Base-by-base conservation (phyloP, 2,888 invertebrate species). In the Pimpla rufipes region DNA sequence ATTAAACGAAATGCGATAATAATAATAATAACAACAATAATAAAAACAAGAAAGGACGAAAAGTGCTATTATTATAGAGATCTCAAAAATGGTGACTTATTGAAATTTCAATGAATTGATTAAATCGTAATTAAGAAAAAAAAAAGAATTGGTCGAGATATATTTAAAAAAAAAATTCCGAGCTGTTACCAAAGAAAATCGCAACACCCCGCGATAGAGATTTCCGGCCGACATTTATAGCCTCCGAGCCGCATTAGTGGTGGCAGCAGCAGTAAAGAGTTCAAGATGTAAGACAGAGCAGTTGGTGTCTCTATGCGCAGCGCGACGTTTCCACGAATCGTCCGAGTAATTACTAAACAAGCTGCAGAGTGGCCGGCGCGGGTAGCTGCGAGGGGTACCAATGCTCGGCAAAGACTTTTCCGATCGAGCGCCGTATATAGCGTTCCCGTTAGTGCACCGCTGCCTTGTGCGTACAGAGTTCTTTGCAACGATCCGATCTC, bases 381-480 rank as follows among this genome's bases (percentile, higher is more conserved):
- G n/a, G n/a, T n/a, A n/a, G n/a, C 37, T 29, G 11, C 40, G 50
- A 18, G 45, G 11, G 78, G 42, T 18, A 1, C 35, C 6, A 35
- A 4, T 47, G 40, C 35, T 62, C 29, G 23, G 21, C 18, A 52
- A 59, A 57, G 67, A 79, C 76, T 79, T 83, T 83, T 75, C 62
- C 79, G 76, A 74, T 77, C 77, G 68, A 67, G 77, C n/a, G 16
- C 76, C 76, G 70, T 83, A 73, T 76, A 79, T 50, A 67, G 76
- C 1, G 23, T 76, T 79, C 71, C 73, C 83, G 82, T 75, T 83
- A 71, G 47, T 42, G 23, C 18, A 47, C 29, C 21, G 52, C 55
- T 16, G 59, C 68, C 68, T 75, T 59, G 75, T 52, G 67, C n/a
- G 62, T 62, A 75, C 18, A 52, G 29, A 52, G 62, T 55, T 16